Base-by-base conservation (phyloP, 2,113 vertebrate genomes). In the Arenaria interpres region DNA sequence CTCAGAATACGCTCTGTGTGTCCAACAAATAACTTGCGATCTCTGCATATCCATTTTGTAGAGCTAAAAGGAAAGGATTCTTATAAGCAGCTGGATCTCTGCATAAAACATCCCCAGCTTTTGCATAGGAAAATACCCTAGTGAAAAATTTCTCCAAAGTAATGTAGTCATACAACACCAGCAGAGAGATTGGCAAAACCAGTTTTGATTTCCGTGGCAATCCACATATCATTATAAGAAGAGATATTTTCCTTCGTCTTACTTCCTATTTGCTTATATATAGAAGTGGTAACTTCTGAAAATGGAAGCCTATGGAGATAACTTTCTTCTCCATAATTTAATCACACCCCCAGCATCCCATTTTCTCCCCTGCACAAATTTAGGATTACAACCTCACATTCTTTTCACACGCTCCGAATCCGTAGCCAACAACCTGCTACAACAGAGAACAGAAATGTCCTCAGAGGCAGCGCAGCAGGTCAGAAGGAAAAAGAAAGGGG, bases 151-250 rank as follows among this genome's bases (percentile, higher is more conserved):
- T 82, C 56, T 82, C 9, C 8, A 14, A 51, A 57, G 12, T 32
- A 51, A 53, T n/a, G 17, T 46, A 32, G 13, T 19, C 12, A 43
- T 28, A n/a, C 2, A 85, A 22, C 23, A 75, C 3, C 20, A 62
- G 13, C 20, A 83, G 28, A 62, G 6, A 46, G 46, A 56, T 6
- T 66, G 51, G 8, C 25, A 71, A 93, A 79, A 75, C 5, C 33
- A 30, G 8, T 25, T 67, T 64, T 46, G 19, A 75, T 71, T 81
- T 54, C 46, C 30, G 10, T 64, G 28, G 12, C 27, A 69, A 81
- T 15, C 22, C 9, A 30, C n/a, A 32, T 0, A 1, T 54, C 13
- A 43, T 1, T 0, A 0, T 20, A 59, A 77, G 2, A 50, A 10
- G 6, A 78, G 14, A 14, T 32, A 41, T n/a, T 62, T 56, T 51